Base-by-base conservation (phyloP, 2,888 invertebrate genomes). In the Rhamnusium bicolor region DNA sequence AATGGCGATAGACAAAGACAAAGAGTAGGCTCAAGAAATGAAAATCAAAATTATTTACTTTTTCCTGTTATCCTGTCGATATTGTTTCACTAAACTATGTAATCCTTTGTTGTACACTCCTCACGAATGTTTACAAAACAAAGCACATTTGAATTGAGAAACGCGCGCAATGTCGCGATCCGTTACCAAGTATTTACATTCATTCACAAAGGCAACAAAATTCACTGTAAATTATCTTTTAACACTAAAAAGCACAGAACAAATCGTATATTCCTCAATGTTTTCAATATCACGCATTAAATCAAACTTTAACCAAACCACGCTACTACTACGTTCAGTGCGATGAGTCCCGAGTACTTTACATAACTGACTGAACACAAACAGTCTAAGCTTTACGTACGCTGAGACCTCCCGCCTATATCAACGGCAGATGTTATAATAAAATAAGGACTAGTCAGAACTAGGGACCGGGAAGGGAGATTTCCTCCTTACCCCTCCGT, bases 371-470 rank as follows among this genome's bases (percentile, higher is more conserved):
- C 72, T 72, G 29, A 67, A 56, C 54, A 19, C 21, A 16, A 62
- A 47, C 46, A 53, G 27, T 14, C 63, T 14, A 16, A 49, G 53
- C 65, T 46, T 19, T 40, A 21, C 67, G 56, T 56, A 56, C 69
- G 70, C 75, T 73, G 40, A 72, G 72, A 66, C 80, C 81, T 82
- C 82, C 82, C 78, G 78, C 80, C 78, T 79, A 76, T 75, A 75
- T 70, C 81, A 75, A 78, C 78, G 80, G 82, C 83, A 83, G 84
- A 82, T 84, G 83, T 81, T 83, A 79, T 69, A 82, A 83, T 82
- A 83, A 84, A 84, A 82, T 83, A 81, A 82, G 82, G 80, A 82
- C 82, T 81, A 80, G 81, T 80, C 80, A 76, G 74, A 60, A 68
- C 62, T 76, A 76, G 76, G 75, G 77, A 74, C 70, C 70, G 74